A percentile compares a stretch with the other conserved stretches of the same genome.
These are phyloP conservation scores for Pygocentrus nattereri DNA, from an alignment of 2,797 vertebrate genomes.

Conservation along the genomic window DNA sequence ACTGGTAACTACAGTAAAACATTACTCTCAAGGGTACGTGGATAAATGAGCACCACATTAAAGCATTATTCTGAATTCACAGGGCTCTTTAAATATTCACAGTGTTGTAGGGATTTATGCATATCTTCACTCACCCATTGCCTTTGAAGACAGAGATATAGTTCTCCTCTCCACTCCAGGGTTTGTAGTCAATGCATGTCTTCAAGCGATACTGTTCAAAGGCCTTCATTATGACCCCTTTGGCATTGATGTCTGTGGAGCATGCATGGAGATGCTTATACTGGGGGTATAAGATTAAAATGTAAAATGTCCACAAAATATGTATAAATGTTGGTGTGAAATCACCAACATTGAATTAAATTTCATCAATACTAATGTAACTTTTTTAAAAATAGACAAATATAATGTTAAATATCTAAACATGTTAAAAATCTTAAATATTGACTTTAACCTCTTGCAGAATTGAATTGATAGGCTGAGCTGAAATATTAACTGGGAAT, in stretches of 20 bases:
- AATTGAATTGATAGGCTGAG: too few relatives aligned
- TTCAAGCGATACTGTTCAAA: constrained; percentile 95
- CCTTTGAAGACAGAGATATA: constrained; percentile 94
- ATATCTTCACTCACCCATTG: constrained; percentile 79
- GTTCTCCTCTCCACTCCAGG: constrained; percentile 90
- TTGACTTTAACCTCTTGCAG: too few relatives aligned
- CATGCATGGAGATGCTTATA: not conserved
- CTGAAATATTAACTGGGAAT: too few relatives aligned
- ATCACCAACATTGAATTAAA: too few relatives aligned
- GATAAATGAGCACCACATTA: not conserved
- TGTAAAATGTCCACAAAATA: too few relatives aligned
- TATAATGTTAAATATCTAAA: too few relatives aligned
- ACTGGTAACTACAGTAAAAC: not conserved
- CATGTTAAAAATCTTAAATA: too few relatives aligned
- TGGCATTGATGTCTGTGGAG: constrained; percentile 90
- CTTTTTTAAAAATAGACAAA: too few relatives aligned
- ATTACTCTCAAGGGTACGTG: not conserved
- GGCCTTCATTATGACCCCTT: constrained; percentile 91
- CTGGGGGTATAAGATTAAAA: too few relatives aligned
- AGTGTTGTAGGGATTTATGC: not conserved
- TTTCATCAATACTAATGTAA: too few relatives aligned
- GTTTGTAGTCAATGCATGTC: constrained; percentile 93
- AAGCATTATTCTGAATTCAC: not conserved
- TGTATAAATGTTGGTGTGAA: too few relatives aligned
- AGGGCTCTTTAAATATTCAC: not conserved